Base-by-base conservation (phyloP, 2,888 invertebrate species). In the Drosophila greeni region DNA sequence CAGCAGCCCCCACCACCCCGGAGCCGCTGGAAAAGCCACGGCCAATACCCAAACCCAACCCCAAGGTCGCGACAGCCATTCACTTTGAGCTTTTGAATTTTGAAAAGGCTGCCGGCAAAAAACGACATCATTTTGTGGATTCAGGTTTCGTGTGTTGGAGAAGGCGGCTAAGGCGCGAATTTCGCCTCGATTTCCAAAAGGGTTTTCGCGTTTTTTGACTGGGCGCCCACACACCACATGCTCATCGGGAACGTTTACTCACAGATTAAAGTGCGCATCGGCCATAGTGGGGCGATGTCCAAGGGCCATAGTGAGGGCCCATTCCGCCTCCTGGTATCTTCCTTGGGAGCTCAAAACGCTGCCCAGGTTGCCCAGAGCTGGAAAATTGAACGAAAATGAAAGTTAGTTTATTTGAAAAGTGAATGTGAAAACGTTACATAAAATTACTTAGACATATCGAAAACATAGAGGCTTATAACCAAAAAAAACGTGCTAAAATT, bases 211-310 rank as follows among this genome's bases (percentile, higher is more conserved):
- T 47, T 47, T 47, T 47, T 47, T 9, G 3, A 9, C 45, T 29
- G 57, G 47, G 62, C 23, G 20, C 20, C 20, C n/a, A 39, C 49
- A 49, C n/a, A 39, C 51, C 51, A 79, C 66, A 76, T 73, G 76
- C 16, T 55, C 42, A 9, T 36, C 34, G 29, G 67, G 56, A 61
- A 53, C 61, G 67, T 68, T 71, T 89, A 96, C 97, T 96, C 91
- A 98, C 97, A 97, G 91, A 91, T 99, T 99, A 90, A 98, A 99
- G 91, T 98, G 98, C 65, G 97, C 97, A 90, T 98, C 98, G 60
- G 98, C 98, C 97, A 98, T 98, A 90, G 97, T 98, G 83, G 95
- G 94, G 87, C 98, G 92, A 91, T 95, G 93, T 85, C 93, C 92
- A 74, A 98, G 92, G 66, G 98, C 98, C 89, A 93, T 93, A 86